Percentiles rank a stretch among this genome's conserved stretches.
phyloP scores from a whole-genome alignment of 2,113 vertebrate species.

The Thamnaconus septentrionalis region DNA sequence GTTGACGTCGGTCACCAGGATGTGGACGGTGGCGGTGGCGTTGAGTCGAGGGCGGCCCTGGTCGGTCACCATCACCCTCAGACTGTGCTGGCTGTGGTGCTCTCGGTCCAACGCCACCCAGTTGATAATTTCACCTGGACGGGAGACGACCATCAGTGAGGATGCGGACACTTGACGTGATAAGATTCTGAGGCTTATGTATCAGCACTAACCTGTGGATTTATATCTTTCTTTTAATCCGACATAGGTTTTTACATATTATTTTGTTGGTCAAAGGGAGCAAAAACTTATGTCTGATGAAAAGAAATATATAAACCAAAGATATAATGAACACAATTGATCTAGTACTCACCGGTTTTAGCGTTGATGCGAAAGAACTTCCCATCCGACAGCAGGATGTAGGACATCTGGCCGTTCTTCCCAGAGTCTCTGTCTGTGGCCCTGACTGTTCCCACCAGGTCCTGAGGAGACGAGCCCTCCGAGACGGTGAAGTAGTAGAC shows the following conservation, averaged over 20 bases:
- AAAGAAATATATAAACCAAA: too few species aligned
- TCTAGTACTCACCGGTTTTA: slow-evolving; percentile 83
- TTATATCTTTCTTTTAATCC: too few species aligned
- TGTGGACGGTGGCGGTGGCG: slow-evolving; percentile 72
- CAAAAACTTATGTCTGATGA: too few species aligned
- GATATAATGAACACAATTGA: neutral
- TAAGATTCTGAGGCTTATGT: neutral
- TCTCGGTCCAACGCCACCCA: slow-evolving; percentile 86
- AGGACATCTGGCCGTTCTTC: slow-evolving; percentile 86
- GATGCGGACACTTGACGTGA: rapidly evolving
- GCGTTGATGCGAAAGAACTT: slow-evolving; percentile 89
- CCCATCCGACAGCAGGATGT: slow-evolving; percentile 87
- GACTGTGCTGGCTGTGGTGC: slow-evolving; percentile 76
- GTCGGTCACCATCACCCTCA: slow-evolving; percentile 84
- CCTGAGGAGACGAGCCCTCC: slow-evolving; percentile 80
- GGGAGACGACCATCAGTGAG: slow-evolving; percentile 1
- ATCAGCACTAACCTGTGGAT: too few species aligned
- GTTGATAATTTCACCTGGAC: slow-evolving; percentile 86
- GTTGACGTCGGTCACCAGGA: slow-evolving; percentile 83
- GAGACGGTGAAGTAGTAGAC: slow-evolving; percentile 83
- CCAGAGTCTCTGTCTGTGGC: slow-evolving; percentile 85
- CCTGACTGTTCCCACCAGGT: slow-evolving; percentile 80
- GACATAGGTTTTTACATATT: too few species aligned
- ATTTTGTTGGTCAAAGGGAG: too few species aligned
- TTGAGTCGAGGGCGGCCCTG: slow-evolving; percentile 82